Percentiles rank a stretch among this genome's conserved stretches.
Conservation (phyloP, 2,797 vertebrate species). For the Sternarchorhynchus goeldii region DNA sequence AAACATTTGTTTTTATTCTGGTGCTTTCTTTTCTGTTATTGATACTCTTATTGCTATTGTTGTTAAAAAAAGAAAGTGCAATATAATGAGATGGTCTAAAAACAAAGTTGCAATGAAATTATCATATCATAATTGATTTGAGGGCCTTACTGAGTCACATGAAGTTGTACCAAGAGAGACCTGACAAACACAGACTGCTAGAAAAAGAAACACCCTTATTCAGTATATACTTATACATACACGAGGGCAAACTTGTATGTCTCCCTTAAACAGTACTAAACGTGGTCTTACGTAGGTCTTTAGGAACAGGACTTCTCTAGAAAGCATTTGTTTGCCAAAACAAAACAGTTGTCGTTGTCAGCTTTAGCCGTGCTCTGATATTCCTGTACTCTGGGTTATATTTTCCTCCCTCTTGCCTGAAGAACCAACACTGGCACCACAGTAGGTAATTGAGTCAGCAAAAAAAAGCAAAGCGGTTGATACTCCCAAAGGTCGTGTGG, state of each 20-base stretch:
- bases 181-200: not conserved
- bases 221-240: too few species aligned
- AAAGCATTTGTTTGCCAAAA: not conserved
- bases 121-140: not conserved
- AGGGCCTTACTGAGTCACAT: not conserved
- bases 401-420: constrained; percentile 19
- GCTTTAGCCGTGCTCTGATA: not conserved
- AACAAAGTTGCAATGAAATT: too few species aligned
- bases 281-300: too few species aligned
- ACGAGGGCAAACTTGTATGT: too few species aligned
- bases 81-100: too few species aligned
- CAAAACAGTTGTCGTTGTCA: not conserved
- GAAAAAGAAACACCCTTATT: too few species aligned
- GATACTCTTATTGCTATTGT: too few species aligned
- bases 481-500: constrained; percentile 47
- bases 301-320: not conserved
- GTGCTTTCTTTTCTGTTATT: too few species aligned
- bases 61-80: too few species aligned
- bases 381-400: not conserved
- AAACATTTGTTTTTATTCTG: too few species aligned
- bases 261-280: too few species aligned
- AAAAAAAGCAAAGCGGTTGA: constrained; percentile 48
- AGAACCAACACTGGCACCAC: constrained; percentile 35
- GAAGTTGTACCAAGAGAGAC: not conserved
- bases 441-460: constrained; percentile 38